Percentiles rank a stretch among this genome's conserved stretches.
Conservation (phyloP, 2,888 invertebrate genomes). For the Euplagia quadripunctaria region DNA sequence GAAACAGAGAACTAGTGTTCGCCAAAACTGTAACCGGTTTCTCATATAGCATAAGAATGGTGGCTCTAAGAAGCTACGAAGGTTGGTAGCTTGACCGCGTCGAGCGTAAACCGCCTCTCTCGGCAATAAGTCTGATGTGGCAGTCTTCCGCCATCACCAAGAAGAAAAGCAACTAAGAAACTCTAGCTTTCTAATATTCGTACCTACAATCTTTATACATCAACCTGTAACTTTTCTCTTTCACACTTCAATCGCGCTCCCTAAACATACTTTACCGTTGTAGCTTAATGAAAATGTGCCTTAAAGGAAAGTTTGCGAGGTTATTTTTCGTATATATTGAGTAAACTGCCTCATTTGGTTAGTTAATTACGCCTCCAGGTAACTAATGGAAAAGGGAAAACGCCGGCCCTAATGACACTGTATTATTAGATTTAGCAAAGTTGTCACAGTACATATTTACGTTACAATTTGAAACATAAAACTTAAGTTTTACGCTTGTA, state of each 20-base stretch:
- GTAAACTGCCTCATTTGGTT: slow-evolving; percentile 8
- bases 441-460: neutral
- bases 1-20: too few relatives aligned
- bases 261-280: neutral
- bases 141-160: too few relatives aligned
- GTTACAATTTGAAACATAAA: neutral
- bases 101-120: too few relatives aligned
- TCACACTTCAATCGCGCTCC: neutral
- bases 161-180: too few relatives aligned
- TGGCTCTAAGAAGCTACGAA: too few relatives aligned
- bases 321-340: neutral
- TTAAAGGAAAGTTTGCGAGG: neutral
- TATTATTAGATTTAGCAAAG: slow-evolving; percentile 5
- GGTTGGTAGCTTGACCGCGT: too few relatives aligned
- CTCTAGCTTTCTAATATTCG: too few relatives aligned
- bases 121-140: too few relatives aligned
- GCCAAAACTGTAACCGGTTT: too few relatives aligned
- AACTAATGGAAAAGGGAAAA: slow-evolving; percentile 5
- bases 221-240: neutral
- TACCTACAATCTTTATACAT: too few relatives aligned
- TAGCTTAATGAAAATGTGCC: neutral
- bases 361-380: slow-evolving; percentile 1
- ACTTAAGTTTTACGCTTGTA: too few relatives aligned
- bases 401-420: neutral
- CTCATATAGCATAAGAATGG: too few relatives aligned